These are phyloP conservation scores for Bombus superbus DNA, from an alignment of 1,140 invertebrate species.

Conservation along the genomic window DNA sequence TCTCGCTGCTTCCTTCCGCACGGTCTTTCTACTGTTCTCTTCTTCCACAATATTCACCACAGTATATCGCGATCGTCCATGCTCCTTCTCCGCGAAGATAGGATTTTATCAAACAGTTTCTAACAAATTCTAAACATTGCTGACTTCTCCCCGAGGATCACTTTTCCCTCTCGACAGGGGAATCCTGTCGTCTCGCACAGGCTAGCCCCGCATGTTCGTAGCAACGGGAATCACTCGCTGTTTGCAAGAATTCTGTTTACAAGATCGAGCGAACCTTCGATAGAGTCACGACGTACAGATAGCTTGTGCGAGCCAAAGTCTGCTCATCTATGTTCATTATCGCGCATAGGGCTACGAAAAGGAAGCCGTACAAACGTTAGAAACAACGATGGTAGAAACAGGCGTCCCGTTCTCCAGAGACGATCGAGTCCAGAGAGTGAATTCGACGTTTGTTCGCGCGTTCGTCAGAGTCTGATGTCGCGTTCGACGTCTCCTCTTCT, in stretches of 20 bases:
- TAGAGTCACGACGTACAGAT: too few species aligned
- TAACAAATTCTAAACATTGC: not conserved
- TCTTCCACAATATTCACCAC: constrained; percentile 22
- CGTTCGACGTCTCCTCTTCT: not conserved
- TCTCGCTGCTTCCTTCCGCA: not conserved
- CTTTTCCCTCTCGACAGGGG: not conserved
- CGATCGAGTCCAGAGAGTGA: too few species aligned
- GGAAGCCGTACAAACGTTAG: too few species aligned
- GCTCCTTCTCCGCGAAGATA: not conserved
- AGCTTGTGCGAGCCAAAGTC: not conserved
- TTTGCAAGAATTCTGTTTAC: not conserved
- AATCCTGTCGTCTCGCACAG: not conserved
- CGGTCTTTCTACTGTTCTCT: not conserved
- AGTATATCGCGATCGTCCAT: not conserved
- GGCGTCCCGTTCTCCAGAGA: not conserved
- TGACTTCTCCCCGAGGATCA: not conserved
- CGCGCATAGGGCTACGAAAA: not conserved
- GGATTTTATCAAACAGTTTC: not conserved
- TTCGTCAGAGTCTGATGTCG: not conserved
- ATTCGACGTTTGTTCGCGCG: not conserved
- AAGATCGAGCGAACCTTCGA: not conserved
- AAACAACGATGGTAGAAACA: not conserved
- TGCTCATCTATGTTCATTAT: not conserved
- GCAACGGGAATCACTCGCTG: not conserved
- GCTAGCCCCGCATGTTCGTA: not conserved